phyloP scores from a whole-genome alignment of 2,888 invertebrate species.

The Trisateles emortualis region DNA sequence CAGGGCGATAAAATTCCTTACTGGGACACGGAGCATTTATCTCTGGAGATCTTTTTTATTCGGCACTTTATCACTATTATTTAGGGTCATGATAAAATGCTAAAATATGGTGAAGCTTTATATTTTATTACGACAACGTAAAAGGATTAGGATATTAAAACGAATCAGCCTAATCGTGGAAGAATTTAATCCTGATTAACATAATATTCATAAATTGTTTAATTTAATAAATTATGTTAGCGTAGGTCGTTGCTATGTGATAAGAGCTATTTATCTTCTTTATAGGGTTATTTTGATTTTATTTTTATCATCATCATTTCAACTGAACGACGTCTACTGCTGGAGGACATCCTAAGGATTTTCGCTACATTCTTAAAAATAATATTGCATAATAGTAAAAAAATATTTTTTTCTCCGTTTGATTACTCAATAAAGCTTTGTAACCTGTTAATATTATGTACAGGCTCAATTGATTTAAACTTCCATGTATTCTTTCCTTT shows the following conservation, averaged over 20 bases:
- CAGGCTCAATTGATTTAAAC: no score
- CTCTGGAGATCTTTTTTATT: conserved; percentile 77
- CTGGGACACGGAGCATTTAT: conserved; percentile 67
- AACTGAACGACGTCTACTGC: no score
- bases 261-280: background rate
- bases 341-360: no score
- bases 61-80: conserved; percentile 79
- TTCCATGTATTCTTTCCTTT: no score
- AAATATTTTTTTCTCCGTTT: no score
- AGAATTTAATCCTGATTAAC: conserved; percentile 25
- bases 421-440: no score
- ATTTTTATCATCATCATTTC: no score
- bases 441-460: no score
- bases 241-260: background rate
- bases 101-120: conserved; percentile 48
- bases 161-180: conserved; percentile 27
- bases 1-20: conserved; percentile 71
- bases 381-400: no score
- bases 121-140: conserved; percentile 41
- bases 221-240: background rate
- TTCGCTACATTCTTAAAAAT: no score
- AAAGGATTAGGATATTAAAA: conserved; percentile 47
- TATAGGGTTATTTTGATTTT: no score
- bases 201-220: background rate
- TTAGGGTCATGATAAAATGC: conserved; percentile 76